Evolutionary conservation across 2,888 invertebrate genomes (phyloP).

Genomic region (Lycaena phlaeas): DNA sequence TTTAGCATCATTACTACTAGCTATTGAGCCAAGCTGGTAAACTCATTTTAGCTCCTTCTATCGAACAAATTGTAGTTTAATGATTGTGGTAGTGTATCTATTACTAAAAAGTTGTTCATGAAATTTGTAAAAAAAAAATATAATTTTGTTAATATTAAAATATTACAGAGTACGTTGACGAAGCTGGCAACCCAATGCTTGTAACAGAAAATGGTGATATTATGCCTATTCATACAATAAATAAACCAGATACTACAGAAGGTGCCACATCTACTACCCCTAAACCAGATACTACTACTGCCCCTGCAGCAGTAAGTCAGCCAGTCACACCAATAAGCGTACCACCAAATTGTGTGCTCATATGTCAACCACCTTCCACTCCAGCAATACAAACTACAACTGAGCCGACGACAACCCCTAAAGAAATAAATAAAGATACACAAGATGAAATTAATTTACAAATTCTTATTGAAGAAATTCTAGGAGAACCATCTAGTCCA

Average conservation of each 20-base stretch:
- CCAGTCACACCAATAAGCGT: not conserved
- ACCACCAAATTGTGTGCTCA: not conserved
- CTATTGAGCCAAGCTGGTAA: too few relatives aligned
- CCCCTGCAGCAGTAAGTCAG: not conserved
- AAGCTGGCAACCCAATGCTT: constrained; percentile 37
- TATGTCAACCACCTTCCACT: not conserved
- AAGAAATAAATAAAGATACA: not conserved
- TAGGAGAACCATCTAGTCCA: too few relatives aligned
- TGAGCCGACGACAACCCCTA: not conserved
- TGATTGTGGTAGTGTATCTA: too few relatives aligned
- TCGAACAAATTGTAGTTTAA: too few relatives aligned
- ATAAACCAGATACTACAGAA: constrained; percentile 6
- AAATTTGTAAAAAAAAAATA: too few relatives aligned
- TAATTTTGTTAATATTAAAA: not conserved
- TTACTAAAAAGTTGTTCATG: too few relatives aligned
- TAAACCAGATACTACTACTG: constrained; percentile 11
- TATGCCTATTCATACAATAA: not conserved
- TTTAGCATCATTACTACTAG: too few relatives aligned
- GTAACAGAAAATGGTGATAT: not conserved
- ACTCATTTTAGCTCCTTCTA: too few relatives aligned
- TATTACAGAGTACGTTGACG: constrained; percentile 41
- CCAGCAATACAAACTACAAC: not conserved
- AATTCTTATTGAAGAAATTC: too few relatives aligned
- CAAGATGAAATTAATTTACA: too few relatives aligned
- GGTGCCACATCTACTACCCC: constrained; percentile 8